Evolutionary conservation across 2,113 vertebrate genomes (phyloP), one percentile per base, ranked within the genome.

Genomic region (Psophia crepitans): DNA sequence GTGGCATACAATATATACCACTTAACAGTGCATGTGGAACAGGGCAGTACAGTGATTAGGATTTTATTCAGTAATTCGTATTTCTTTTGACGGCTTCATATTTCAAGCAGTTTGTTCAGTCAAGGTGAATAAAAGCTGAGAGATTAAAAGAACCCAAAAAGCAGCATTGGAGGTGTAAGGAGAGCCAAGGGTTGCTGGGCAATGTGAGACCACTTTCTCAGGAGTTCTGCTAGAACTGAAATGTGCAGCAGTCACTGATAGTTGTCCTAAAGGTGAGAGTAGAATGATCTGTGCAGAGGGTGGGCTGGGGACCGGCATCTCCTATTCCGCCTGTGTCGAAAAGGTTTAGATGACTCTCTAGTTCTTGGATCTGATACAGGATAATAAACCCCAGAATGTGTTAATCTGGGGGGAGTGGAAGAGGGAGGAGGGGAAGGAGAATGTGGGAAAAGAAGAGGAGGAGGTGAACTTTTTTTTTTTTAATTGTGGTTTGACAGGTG

Each of bases 391-490:
- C 12, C 70, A 69, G 49, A 74, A 60, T 53, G 12, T 69, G 27
- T 89, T 84, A 3, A 53, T 66, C 41, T 57, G 11, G 3, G 16
- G 21, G n/a, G 27, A 35, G 6, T 70, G 56, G 33, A 74, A 75
- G 64, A 89, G n/a, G 51, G 35, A 84, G 69, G 16, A 71, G 24
- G 17, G 12, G 27, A 84, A 89, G 56, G n/a, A 94, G 56, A 89
- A 69, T 81, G 65, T 87, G 91, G 80, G 91, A 93, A 96, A 91
- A 94, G 71, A 89, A 77, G 83, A 86, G 85, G 74, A 78, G 82
- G 82, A 90, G 69, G 57, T 68, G 74, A 87, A 53, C 33, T 39
- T 12, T 71, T 39, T 46, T 77, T 74, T 26, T 89, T 57, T 54
- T 39, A 19, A 41, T 73, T 88, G 92, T 86, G 84, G 75, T 87